Conservation (phyloP, 2,888 invertebrate species). For the Tuberolachnus salignus region DNA sequence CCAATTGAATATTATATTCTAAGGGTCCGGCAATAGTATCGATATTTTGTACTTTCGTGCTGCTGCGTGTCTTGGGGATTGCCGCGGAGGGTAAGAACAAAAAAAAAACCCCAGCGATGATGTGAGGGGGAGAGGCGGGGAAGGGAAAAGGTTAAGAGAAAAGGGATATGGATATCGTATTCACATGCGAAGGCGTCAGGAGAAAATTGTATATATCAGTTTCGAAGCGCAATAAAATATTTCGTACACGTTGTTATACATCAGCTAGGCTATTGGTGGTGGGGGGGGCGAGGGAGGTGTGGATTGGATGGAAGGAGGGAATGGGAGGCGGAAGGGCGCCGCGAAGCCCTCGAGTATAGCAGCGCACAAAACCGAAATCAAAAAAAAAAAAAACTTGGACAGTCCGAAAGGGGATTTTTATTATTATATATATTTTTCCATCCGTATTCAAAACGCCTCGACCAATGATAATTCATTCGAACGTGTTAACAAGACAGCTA, state of each 20-base stretch:
- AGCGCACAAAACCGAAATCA: conserved; percentile 32
- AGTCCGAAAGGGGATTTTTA: conserved; percentile 55
- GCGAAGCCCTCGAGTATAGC: conserved; percentile 47
- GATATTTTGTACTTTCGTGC: conserved; percentile 43
- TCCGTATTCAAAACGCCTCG: conserved; percentile 50
- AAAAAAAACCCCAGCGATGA: neutral
- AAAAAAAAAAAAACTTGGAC: conserved; percentile 45
- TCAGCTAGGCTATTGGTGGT: neutral
- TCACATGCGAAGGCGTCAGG: conserved; percentile 52
- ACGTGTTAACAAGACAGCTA: conserved; percentile 55
- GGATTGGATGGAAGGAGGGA: too few relatives aligned
- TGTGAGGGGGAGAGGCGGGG: neutral
- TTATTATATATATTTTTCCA: conserved; percentile 40
- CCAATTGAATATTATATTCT: conserved; percentile 52
- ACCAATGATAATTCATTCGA: conserved; percentile 55
- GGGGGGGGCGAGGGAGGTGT: neutral
- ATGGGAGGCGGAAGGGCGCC: neutral
- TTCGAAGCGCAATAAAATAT: conserved; percentile 53
- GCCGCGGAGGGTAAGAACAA: conserved; percentile 40
- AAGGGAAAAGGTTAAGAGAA: neutral
- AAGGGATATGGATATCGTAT: conserved; percentile 34
- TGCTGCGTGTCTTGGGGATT: conserved; percentile 37
- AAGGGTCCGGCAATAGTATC: conserved; percentile 48
- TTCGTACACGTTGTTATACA: conserved; percentile 53
- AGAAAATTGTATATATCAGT: conserved; percentile 55